phyloP scores from a whole-genome alignment of 1,140 invertebrate genomes.

The Acyrthosiphon pisum region DNA sequence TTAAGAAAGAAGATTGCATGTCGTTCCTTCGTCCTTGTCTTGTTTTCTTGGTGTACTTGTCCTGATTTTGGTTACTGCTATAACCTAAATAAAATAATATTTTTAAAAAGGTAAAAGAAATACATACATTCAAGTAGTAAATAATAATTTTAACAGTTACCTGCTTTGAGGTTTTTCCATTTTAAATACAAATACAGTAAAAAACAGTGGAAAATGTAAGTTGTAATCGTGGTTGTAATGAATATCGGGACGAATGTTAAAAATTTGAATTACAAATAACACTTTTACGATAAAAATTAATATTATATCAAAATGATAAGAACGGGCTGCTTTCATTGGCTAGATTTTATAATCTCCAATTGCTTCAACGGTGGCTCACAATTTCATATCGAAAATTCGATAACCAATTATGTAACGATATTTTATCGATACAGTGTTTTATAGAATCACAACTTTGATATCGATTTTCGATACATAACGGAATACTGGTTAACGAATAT shows the following conservation, averaged over 20 bases:
- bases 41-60: neutral
- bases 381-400: neutral
- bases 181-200: no score
- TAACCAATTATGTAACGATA: neutral
- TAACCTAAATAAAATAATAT: neutral
- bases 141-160: no score
- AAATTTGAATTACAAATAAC: no score
- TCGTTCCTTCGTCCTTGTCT: neutral
- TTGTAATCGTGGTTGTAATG: no score
- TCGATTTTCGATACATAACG: neutral
- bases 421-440: neutral
- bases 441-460: slow-evolving; percentile 14
- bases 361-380: neutral
- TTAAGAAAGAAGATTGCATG: neutral
- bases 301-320: no score
- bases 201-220: no score
- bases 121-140: no score
- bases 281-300: no score
- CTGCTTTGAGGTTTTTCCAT: no score
- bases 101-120: neutral
- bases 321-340: neutral
- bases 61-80: neutral
- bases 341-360: slow-evolving; percentile 4
- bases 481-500: neutral
- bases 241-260: no score